Conservation (phyloP, 2,113 vertebrate genomes). For the Opisthocomus hoazin region DNA sequence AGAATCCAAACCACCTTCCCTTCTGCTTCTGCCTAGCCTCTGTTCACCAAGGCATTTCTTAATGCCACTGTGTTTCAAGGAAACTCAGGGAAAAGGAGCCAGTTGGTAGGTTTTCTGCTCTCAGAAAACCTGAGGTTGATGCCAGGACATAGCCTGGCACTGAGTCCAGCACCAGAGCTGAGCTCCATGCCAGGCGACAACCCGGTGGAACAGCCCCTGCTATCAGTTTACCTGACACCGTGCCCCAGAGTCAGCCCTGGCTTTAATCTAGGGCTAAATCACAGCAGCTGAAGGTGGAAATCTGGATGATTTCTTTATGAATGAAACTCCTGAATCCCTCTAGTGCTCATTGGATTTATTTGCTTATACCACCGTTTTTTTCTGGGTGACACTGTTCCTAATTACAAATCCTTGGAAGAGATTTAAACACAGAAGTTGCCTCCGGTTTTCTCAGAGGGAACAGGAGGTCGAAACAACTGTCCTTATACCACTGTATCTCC, state of each 20-base stretch:
- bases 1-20: not conserved
- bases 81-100: not conserved
- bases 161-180: not conserved
- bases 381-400: not conserved
- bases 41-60: not conserved
- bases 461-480: not conserved
- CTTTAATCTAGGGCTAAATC: not conserved
- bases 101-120: not conserved
- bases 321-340: not conserved
- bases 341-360: not conserved
- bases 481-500: not conserved
- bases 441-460: not conserved
- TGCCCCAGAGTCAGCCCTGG: not conserved
- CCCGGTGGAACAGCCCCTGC: not conserved
- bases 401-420: not conserved
- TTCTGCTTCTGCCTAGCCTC: not conserved
- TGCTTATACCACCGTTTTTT: not conserved
- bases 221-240: slow-evolving; percentile 27
- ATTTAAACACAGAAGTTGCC: not conserved
- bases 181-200: not conserved
- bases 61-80: not conserved
- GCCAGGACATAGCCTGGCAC: not conserved
- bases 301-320: slow-evolving; percentile 14
- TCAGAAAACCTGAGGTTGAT: not conserved
- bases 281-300: not conserved